Base-by-base conservation (phyloP, 30 jellyfish, hydroid and myxozoan species). In the Pseudorhiza aurosa region DNA sequence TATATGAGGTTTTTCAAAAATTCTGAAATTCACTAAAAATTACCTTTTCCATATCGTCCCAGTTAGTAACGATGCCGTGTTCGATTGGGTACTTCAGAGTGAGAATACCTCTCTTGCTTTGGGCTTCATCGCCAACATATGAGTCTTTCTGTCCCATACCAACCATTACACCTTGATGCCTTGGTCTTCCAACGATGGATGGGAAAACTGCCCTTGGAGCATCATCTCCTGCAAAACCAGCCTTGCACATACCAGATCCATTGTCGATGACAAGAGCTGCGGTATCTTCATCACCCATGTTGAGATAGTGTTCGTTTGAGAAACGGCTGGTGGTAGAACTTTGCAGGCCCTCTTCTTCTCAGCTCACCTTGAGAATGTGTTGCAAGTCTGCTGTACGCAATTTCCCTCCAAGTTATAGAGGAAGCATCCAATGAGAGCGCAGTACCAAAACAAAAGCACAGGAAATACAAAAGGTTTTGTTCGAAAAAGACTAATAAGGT, bases 161-260 rank as follows among this genome's bases (percentile, higher is more conserved):
- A 67, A 92, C 98, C 98, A 92, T 92, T 53, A 92, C 97, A 68
- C 98, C 97, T 58, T 92, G 98, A 75, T 92, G 98, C 27, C 98
- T 90, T 28, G 99, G 99, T 30, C 99, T 76, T 58, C 99, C 99
- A 36, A 93, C 99, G 65, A 93, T 93, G 12, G 97, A 85, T 4
- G 99, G 99, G 59, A 93, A 93, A 73, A 93, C 99, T 44, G 99
- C 99, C 60, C 97, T 80, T 53, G 99, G 99, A 6, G 99, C 99
- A 82, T 93, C 99, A 67, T 93, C 99, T 22, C 99, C 99, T 6
- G 99, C 99, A 64, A 93, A 93, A 36, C 99, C 99, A 68, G 99
- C 97, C 67, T 93, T 93, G 84, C 97, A 85, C 98, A 92, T 92
- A 67, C 97, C 99, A 53, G 67, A 53, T 53, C 67, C 67, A 53